Evolutionary conservation across 2,888 invertebrate species (phyloP).

Genomic region (Torymus auratus): DNA sequence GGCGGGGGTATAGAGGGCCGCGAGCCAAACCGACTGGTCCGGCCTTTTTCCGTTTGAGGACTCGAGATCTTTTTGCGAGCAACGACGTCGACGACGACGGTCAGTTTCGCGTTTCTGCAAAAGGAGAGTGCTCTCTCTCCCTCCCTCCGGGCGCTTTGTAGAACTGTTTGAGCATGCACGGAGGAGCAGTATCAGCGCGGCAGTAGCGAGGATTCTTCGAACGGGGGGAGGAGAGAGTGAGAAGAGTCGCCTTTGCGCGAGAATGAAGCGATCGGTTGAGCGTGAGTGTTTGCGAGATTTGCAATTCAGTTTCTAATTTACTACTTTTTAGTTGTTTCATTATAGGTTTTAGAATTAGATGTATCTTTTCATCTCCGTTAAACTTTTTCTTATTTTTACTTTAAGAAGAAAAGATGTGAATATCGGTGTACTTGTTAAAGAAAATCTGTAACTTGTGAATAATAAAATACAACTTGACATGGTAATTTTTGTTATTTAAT

Average conservation of each 20-base stretch:
- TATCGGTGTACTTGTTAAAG: no score
- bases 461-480: no score
- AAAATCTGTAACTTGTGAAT: no score
- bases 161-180: slow-evolving; percentile 50
- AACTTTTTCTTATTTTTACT: no score
- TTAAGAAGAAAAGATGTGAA: no score
- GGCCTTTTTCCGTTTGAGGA: slow-evolving; percentile 29
- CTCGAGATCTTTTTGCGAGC: background rate
- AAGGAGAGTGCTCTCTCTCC: background rate
- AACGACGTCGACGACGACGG: no score
- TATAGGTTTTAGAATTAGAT: no score
- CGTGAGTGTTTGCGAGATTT: background rate
- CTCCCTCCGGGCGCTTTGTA: slow-evolving; percentile 27
- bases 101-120: no score
- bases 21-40: slow-evolving; percentile 43
- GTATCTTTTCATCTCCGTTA: no score
- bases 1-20: background rate
- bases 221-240: no score
- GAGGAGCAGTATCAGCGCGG: no score
- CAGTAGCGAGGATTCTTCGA: slow-evolving; percentile 30
- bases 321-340: no score
- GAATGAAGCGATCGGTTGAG: slow-evolving; percentile 26
- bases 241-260: slow-evolving; percentile 21
- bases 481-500: background rate
- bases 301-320: background rate